These are phyloP conservation scores for Callipepla californica DNA, from an alignment of 2,113 vertebrate genomes.

Conservation along the genomic window DNA sequence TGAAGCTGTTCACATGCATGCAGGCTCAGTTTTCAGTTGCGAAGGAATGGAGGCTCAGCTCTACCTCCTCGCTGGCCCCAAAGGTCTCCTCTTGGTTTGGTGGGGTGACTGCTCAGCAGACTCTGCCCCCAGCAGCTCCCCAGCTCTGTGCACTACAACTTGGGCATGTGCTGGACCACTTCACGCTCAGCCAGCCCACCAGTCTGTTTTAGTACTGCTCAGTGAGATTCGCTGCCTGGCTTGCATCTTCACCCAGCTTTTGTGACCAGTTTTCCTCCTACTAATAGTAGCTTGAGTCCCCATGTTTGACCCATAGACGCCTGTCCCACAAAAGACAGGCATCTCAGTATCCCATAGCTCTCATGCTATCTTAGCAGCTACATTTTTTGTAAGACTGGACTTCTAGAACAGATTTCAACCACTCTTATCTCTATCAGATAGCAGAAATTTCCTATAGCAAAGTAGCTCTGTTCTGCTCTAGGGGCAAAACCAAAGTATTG, in stretches of 20 bases:
- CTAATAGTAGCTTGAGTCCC: not conserved
- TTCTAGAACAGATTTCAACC: not conserved
- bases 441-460: not conserved
- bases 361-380: not conserved
- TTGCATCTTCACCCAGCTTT: not conserved
- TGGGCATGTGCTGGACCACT: not conserved
- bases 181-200: not conserved
- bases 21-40: slow-evolving; percentile 3
- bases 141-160: not conserved
- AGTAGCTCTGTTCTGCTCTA: not conserved
- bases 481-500: not conserved
- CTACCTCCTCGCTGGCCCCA: not conserved
- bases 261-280: not conserved
- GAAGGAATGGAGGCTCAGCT: not conserved
- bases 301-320: rapidly evolving
- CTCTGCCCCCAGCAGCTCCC: not conserved
- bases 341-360: not conserved
- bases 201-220: not conserved
- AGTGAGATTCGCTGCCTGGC: not conserved
- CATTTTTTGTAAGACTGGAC: not conserved
- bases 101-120: not conserved
- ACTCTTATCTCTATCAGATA: rapidly evolving
- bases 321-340: not conserved
- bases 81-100: not conserved
- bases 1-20: slow-evolving; percentile 31